Base-by-base conservation (phyloP, 2,888 invertebrate species). In the Trachelus tabidus region DNA sequence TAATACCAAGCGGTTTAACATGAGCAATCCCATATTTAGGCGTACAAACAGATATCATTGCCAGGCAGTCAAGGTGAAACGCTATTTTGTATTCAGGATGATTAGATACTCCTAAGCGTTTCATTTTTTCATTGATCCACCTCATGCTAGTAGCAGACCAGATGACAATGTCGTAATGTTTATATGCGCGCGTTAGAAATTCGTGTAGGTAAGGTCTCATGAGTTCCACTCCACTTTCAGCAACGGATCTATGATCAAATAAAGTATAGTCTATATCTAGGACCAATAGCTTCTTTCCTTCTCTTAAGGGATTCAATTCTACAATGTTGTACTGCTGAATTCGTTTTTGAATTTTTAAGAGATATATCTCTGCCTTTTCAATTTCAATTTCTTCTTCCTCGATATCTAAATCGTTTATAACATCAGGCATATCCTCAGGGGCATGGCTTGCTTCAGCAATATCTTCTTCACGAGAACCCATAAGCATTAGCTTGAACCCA, bases 111-210 rank as follows among this genome's bases (percentile, higher is more conserved):
- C 98, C 98, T 0, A 99, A 93, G 73, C 98, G 92, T 80, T 96
- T 95, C 98, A 99, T 98, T 92, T 99, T 99, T 88, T 98, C 98
- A 86, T 98, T 97, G 73, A 99, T 98, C 98, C 98, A 99, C 88
- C 97, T 98, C 98, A 99, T 98, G 81, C 97, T 97, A 0, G 99
- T 99, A 0, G 99, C 99, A 4, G 99, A 99, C 99, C 99, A 99
- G 84, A 99, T 98, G 0, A 97, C 98, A 84, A 99, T 98, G 88
- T 99, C 99, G 87, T 98, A 99, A 92, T 98, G 93, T 89, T 95
- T 94, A 88, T 98, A 98, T 0, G 97, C 97, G 1, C 95, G 93
- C 1, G 96, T 95, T 0, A 99, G 93, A 92, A 99, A 99, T 91
- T 99, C 98, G 90, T 99, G 99, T 40, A 99, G 94, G 91, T 95